Conservation (phyloP, 2,113 vertebrate genomes). For the Eleginops maclovinus region DNA sequence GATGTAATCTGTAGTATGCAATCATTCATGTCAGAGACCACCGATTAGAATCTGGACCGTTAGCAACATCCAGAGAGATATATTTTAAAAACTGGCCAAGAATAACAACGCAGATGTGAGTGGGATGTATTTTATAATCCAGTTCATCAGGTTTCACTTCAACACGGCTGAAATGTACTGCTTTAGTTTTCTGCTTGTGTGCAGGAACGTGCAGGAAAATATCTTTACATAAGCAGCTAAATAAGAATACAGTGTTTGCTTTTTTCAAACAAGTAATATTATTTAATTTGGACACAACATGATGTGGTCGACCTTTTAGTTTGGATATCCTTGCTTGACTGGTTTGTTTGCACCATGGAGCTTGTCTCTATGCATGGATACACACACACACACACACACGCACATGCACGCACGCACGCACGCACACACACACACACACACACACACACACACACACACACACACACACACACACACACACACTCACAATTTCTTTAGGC, state of each 20-base stretch:
- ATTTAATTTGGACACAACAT: neutral
- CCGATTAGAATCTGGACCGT: neutral
- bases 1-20: no score
- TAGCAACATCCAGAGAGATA: neutral
- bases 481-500: neutral
- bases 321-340: constrained; percentile 36
- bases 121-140: neutral
- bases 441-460: constrained; percentile 5
- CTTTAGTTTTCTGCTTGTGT: neutral
- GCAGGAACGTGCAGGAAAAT: neutral
- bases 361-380: constrained; percentile 11
- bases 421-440: constrained; percentile 21
- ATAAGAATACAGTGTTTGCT: neutral
- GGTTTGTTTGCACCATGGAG: constrained; percentile 43
- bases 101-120: neutral
- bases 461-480: constrained; percentile 18
- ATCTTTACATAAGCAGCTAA: neutral
- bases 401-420: constrained; percentile 24
- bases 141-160: constrained; percentile 1
- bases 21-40: no score
- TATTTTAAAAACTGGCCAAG: neutral
- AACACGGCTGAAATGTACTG: neutral
- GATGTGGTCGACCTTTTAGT: constrained; percentile 22
- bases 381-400: constrained; percentile 1
- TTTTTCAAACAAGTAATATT: neutral